A percentile compares a stretch with the other conserved stretches of the same genome.
These are phyloP conservation scores for Vulpes ferrilata DNA, from an alignment of 2,113 vertebrate genomes.

Conservation along the genomic window DNA sequence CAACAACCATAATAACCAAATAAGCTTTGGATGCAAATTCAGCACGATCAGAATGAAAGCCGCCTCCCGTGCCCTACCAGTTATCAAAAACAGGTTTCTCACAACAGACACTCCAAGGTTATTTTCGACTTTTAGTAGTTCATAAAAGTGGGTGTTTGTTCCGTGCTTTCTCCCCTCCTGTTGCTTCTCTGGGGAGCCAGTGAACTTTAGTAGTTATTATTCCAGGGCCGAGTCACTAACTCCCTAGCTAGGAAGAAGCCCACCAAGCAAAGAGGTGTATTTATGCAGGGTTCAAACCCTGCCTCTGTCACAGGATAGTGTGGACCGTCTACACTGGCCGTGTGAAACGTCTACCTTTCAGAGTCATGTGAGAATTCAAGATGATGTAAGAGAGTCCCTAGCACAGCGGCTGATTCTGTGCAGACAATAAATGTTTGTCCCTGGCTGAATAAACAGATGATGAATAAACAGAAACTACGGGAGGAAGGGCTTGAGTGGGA, in stretches of 20 bases:
- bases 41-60: background rate
- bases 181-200: background rate
- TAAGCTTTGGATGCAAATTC: background rate
- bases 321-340: too few species aligned
- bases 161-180: background rate
- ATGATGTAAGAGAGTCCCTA: background rate
- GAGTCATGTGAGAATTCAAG: background rate
- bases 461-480: background rate
- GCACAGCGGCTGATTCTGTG: background rate
- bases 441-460: background rate
- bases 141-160: background rate
- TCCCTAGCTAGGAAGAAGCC: background rate
- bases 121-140: conserved; percentile 38
- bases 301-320: background rate
- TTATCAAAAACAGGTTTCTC: conserved; percentile 11
- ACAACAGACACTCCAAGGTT: background rate
- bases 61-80: background rate
- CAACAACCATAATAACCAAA: too few species aligned
- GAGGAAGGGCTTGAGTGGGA: background rate
- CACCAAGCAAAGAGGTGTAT: background rate
- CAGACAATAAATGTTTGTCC: background rate
- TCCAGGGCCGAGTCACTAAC: background rate
- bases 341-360: background rate
- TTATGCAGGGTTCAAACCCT: background rate
- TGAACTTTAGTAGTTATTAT: background rate